phyloP scores from a whole-genome alignment of 2,113 vertebrate species.

The Phalacrocorax carbo region DNA sequence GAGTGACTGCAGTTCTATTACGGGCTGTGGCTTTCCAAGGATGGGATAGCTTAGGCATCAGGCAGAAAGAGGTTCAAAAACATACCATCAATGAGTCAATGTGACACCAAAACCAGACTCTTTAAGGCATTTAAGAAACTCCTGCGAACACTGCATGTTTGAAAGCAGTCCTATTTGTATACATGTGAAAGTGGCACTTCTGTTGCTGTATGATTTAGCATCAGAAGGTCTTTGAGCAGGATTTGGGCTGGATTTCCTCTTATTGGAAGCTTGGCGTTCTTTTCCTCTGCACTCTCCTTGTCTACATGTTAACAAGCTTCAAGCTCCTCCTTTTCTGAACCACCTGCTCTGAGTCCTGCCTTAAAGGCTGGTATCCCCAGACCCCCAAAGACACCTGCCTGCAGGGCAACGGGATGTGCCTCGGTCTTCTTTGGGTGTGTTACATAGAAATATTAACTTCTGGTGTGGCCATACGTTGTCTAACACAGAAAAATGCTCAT shows the following conservation, averaged over 20 bases:
- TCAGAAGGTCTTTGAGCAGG: neutral
- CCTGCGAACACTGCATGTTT: neutral
- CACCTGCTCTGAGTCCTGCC: neutral
- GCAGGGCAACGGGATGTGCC: neutral
- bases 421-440: neutral
- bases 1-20: accelerated
- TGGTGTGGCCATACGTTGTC: neutral
- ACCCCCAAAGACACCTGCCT: neutral
- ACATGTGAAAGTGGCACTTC: accelerated
- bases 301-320: neutral
- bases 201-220: neutral
- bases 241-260: neutral
- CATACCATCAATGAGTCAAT: accelerated
- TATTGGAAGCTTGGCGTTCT: neutral
- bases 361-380: neutral
- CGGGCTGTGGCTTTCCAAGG: neutral
- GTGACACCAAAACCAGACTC: neutral
- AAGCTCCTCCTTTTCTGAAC: neutral
- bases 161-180: neutral
- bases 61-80: neutral
- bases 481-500: neutral
- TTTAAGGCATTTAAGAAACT: neutral
- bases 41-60: neutral
- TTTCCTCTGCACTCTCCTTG: neutral
- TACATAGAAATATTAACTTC: neutral